phyloP scores from a whole-genome alignment of 2,888 invertebrate species.

The Sceliomorpha sp. region DNA sequence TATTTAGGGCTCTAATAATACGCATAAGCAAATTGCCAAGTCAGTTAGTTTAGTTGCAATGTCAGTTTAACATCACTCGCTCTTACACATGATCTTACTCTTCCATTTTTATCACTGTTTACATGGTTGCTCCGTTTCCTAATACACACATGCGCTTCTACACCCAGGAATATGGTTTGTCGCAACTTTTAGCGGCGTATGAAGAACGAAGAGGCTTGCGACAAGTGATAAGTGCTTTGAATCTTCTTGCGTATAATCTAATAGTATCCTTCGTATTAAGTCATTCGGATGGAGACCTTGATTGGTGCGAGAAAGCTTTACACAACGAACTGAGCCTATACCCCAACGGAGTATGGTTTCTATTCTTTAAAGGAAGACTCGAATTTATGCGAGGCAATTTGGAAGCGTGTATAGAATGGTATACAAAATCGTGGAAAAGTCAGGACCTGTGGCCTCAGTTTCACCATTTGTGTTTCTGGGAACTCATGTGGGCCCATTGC shows the following conservation, averaged over 20 bases:
- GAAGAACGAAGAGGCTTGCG: constrained; percentile 87
- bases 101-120: too few species aligned
- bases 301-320: constrained; percentile 88
- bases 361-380: constrained; percentile 93
- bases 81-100: too few species aligned
- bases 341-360: constrained; percentile 93
- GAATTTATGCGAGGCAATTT: constrained; percentile 91
- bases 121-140: too few species aligned
- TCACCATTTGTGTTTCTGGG: constrained; percentile 97
- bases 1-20: too few species aligned
- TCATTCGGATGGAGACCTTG: constrained; percentile 89
- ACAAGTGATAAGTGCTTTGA: constrained; percentile 92
- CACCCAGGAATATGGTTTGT: constrained; percentile 86
- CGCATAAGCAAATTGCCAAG: too few species aligned
- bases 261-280: constrained; percentile 92
- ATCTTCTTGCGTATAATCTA: constrained; percentile 91
- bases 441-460: constrained; percentile 94
- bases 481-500: constrained; percentile 93
- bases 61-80: too few species aligned
- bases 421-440: constrained; percentile 89
- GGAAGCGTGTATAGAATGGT: constrained; percentile 86
- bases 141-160: too few species aligned
- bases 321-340: constrained; percentile 87
- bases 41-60: too few species aligned
- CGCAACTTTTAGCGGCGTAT: constrained; percentile 88